Base-by-base conservation (phyloP, 2,113 vertebrate genomes). In the Vanacampus margaritifer region DNA sequence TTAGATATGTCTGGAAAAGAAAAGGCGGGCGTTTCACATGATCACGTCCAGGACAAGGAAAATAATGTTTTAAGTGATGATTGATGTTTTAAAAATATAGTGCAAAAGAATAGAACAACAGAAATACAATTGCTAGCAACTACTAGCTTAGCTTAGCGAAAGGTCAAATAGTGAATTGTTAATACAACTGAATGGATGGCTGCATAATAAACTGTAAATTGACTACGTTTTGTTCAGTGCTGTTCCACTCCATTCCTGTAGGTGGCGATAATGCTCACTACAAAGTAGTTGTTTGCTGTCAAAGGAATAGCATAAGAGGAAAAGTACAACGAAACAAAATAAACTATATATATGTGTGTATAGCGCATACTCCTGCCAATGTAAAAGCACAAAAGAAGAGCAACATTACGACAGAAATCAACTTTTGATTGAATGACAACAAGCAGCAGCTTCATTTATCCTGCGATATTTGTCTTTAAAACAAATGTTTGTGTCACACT, bases 1-100 rank as follows among this genome's bases (percentile, higher is more conserved):
- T 89, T 83, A 89, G 88, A 92, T 91, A 88, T 62, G 78, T 79
- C 75, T 66, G 83, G 77, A 87, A 80, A 90, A 84, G 84, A 87
- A 87, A 78, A 79, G 79, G 82, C 72, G 66, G 54, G 81, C 71
- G 64, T 85, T 86, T 89, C 82, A 90, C 54, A 57, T 57, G 87
- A 86, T 88, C 78, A 77, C 87, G 81, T 84, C 86, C 78, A 10
- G n/a, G n/a, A 79, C 79, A 63, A 88, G 78, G 78, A 88, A 90
- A 89, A 86, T 83, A 79, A 91, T 82, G 86, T 87, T 86, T 89
- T 86, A 57, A 91, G 87, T 79, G 73, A 74, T 86, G 86, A 88
- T 89, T 83, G 85, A 89, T 89, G 89, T 87, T 79, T 67, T n/a
- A n/a, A 73, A 81, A 26, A 57, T 19, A 0, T 16, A 32, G 26